Percentiles rank a stretch among this genome's conserved stretches.
phyloP scores from a whole-genome alignment of 1,140 invertebrate species.

The Plectrocnemia conspersa region DNA sequence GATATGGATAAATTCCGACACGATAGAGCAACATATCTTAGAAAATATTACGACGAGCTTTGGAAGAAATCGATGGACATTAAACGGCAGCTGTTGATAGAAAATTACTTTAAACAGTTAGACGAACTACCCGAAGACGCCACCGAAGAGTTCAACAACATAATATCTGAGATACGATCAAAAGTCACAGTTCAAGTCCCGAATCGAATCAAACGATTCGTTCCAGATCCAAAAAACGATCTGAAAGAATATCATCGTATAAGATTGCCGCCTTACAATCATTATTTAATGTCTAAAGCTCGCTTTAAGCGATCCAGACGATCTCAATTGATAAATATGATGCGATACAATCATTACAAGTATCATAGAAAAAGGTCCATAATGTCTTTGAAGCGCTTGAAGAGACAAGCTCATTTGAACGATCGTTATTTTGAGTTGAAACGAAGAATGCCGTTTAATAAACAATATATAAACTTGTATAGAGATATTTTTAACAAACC shows the following conservation, averaged over 20 bases:
- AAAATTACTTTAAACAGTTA: conserved; percentile 19
- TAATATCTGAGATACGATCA: conserved; percentile 1
- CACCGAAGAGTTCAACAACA: too few species aligned
- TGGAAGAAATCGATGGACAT: conserved; percentile 36
- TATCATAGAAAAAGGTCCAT: background rate
- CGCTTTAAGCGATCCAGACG: conserved; percentile 9
- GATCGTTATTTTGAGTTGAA: background rate
- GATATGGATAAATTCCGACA: conserved; percentile 48
- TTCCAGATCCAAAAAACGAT: too few species aligned
- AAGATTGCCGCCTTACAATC: background rate
- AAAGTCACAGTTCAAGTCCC: too few species aligned
- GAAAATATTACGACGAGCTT: conserved; percentile 48
- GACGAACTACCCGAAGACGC: too few species aligned
- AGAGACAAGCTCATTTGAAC: background rate
- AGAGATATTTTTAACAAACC: background rate
- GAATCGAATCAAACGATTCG: too few species aligned
- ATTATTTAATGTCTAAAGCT: background rate
- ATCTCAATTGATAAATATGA: background rate
- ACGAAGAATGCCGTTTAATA: background rate
- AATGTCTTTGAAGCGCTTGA: background rate
- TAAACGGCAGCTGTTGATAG: conserved; percentile 13
- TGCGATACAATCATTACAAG: background rate
- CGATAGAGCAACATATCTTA: conserved; percentile 47
- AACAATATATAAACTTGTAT: background rate
- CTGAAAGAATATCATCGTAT: background rate